These are phyloP conservation scores for Ptychochromis oligacanthus DNA, from an alignment of 2,113 vertebrate species.

Conservation along the genomic window DNA sequence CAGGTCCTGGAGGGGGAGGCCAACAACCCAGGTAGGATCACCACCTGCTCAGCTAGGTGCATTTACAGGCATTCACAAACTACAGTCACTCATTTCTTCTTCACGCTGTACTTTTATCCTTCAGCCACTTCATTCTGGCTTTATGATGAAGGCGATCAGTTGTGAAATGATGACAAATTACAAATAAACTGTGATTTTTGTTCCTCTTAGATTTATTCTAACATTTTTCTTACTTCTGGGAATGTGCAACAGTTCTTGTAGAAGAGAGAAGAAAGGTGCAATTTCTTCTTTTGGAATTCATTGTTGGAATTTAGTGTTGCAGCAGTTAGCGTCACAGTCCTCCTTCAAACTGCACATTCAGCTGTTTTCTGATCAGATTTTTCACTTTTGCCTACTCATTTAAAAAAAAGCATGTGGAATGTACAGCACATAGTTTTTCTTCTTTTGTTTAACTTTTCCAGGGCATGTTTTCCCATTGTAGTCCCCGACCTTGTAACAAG, in stretches of 20 bases:
- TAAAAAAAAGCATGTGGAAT: too few species aligned
- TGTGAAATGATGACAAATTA: neutral
- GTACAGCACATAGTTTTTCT: too few species aligned
- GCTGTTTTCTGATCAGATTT: neutral
- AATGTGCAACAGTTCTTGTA: neutral
- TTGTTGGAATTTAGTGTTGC: neutral
- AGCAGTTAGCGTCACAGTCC: neutral
- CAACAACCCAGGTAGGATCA: conserved; percentile 93
- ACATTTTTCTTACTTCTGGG: neutral
- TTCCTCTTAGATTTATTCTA: neutral
- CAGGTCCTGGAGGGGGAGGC: conserved; percentile 95
- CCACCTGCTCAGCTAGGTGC: neutral
- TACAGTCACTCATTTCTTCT: neutral
- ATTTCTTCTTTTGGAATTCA: neutral
- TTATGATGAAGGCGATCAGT: neutral
- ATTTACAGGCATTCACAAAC: neutral
- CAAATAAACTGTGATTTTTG: neutral
- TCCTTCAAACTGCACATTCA: neutral
- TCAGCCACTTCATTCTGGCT: neutral
- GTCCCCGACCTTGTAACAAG: conserved; percentile 1
- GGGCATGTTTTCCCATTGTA: neutral
- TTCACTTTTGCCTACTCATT: neutral
- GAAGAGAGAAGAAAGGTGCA: neutral
- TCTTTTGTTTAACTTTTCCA: neutral
- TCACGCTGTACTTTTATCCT: conserved; percentile 31